Conservation (phyloP, 2,888 invertebrate genomes). For the Aricia artaxerxes region DNA sequence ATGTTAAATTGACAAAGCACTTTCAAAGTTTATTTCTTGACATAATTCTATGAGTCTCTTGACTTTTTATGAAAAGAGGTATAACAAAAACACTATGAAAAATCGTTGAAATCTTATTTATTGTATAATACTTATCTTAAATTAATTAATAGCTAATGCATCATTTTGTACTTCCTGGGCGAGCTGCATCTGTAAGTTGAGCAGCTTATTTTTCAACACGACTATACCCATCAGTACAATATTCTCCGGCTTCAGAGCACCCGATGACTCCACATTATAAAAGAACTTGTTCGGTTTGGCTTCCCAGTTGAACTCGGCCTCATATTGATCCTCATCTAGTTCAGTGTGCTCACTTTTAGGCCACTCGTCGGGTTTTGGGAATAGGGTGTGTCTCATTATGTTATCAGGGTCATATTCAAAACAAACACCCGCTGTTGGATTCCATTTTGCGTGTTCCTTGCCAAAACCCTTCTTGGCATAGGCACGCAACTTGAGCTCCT, state of each 20-base stretch:
- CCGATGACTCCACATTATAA: constrained; percentile 97
- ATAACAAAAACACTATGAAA: background rate
- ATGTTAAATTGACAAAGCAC: background rate
- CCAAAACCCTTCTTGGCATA: constrained; percentile 98
- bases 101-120: background rate
- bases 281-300: constrained; percentile 98
- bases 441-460: constrained; percentile 99
- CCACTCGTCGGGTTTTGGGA: constrained; percentile 98
- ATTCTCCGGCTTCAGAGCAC: constrained; percentile 96
- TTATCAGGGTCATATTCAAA: constrained; percentile 99
- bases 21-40: background rate
- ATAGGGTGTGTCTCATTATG: constrained; percentile 96
- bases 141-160: constrained; percentile 85
- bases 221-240: constrained; percentile 97
- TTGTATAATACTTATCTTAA: constrained; percentile 34
- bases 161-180: constrained; percentile 93
- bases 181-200: constrained; percentile 95
- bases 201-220: constrained; percentile 95
- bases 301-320: constrained; percentile 96
- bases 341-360: constrained; percentile 98
- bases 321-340: constrained; percentile 94
- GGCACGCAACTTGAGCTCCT: constrained; percentile 95
- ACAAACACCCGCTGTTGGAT: constrained; percentile 98
- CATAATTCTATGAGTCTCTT: background rate
- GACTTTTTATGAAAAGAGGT: background rate